Percentiles rank a stretch among this genome's conserved stretches.
Conservation (phyloP, 2,888 invertebrate species). For the Tanytarsus gracilentus region DNA sequence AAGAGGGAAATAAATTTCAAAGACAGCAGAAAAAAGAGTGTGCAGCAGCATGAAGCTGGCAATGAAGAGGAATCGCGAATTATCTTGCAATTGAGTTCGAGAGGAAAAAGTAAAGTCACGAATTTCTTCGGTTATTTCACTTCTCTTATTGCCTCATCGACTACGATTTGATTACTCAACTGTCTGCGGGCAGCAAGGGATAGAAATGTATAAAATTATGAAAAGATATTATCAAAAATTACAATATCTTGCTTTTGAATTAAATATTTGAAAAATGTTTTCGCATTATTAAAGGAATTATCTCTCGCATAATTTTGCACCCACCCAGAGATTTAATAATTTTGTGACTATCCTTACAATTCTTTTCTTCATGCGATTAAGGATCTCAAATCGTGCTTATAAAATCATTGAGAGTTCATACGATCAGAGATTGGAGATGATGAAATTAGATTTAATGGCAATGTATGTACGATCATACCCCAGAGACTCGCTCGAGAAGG, state of each 20-base stretch:
- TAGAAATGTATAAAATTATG: neutral
- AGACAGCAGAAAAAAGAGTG: neutral
- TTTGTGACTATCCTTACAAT: too few species aligned
- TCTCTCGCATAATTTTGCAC: too few species aligned
- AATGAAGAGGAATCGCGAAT: neutral
- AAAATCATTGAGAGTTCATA: too few species aligned
- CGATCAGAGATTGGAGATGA: too few species aligned
- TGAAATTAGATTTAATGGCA: too few species aligned
- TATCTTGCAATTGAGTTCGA: neutral
- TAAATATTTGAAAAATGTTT: neutral
- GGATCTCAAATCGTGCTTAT: too few species aligned
- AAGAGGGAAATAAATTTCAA: neutral
- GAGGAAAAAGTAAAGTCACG: slow-evolving; percentile 10
- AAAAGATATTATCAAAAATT: neutral
- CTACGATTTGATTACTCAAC: slow-evolving; percentile 7
- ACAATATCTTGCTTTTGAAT: neutral
- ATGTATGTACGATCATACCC: too few species aligned
- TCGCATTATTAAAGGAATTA: too few species aligned
- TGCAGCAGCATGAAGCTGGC: neutral
- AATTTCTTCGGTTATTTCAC: slow-evolving; percentile 7
- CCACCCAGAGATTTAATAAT: too few species aligned
- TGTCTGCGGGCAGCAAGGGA: too few species aligned
- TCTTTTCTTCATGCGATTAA: too few species aligned
- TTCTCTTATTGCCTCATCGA: slow-evolving; percentile 5
- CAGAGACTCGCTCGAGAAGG: too few species aligned